Conservation (phyloP, 2,113 vertebrate genomes). For the Plecturocebus donacophilus region DNA sequence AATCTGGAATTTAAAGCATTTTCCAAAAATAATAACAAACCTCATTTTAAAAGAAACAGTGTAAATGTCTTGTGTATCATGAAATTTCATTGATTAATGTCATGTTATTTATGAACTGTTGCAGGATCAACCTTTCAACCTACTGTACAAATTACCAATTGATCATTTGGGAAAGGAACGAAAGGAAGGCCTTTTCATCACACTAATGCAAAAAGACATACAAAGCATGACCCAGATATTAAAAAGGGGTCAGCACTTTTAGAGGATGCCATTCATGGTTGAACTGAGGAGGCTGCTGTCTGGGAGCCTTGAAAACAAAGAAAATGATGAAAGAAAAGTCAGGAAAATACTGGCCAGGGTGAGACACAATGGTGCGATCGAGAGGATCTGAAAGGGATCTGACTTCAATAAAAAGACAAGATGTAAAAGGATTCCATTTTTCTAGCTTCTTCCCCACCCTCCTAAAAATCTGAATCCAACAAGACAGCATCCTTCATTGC, state of each 20-base stretch:
- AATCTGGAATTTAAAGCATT: conserved; percentile 24
- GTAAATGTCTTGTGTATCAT: not conserved
- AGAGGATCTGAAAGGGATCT: not conserved
- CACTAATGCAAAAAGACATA: conserved; percentile 42
- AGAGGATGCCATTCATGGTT: not conserved
- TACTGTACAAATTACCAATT: not conserved
- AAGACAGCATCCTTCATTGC: not conserved
- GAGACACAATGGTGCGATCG: not conserved
- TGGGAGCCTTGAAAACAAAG: not conserved
- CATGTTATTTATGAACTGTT: conserved; percentile 50
- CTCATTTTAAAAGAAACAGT: not conserved
- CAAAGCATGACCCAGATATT: conserved; percentile 32
- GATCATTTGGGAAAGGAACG: conserved; percentile 24
- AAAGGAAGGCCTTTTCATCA: not conserved
- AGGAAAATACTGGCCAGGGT: not conserved
- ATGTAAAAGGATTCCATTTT: not conserved
- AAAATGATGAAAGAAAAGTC: not conserved
- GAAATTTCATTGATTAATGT: conserved; percentile 37
- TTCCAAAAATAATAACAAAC: conserved; percentile 6
- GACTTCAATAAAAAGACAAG: not conserved
- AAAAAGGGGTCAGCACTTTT: not conserved
- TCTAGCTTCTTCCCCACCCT: not conserved
- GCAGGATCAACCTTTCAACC: conserved; percentile 4
- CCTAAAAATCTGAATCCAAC: not conserved
- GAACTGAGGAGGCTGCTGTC: not conserved